These are phyloP conservation scores for Gyrodactylus salaris DNA, from an alignment of 1,140 invertebrate species.

Conservation along the genomic window DNA sequence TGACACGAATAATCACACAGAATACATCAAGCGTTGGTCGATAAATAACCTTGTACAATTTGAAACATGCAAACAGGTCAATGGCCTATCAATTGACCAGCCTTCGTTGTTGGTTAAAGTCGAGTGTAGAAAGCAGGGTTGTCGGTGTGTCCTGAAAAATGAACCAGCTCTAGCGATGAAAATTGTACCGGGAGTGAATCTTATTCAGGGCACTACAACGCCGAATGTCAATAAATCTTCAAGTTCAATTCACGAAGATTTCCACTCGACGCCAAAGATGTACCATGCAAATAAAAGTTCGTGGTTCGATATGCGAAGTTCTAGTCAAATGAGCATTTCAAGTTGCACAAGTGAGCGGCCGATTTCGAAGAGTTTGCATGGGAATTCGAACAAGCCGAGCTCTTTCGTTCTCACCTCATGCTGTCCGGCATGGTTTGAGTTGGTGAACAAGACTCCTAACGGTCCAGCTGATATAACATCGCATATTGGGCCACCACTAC, in stretches of 20 bases:
- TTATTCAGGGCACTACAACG: background rate
- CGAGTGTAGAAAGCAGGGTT: background rate
- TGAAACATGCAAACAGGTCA: background rate
- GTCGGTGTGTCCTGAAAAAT: conserved; percentile 4
- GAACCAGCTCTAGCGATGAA: conserved; percentile 1
- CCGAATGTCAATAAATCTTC: background rate
- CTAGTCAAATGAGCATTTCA: background rate
- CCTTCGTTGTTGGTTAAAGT: background rate
- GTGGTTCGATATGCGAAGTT: background rate
- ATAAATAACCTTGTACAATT: background rate
- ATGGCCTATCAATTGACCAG: background rate
- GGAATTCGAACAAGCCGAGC: background rate
- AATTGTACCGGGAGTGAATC: background rate
- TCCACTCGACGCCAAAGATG: background rate
- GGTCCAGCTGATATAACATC: background rate
- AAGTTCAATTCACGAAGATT: background rate
- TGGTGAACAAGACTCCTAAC: background rate
- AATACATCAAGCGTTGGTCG: background rate
- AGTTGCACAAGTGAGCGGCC: background rate
- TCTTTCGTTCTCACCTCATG: background rate
- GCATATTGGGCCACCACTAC: background rate
- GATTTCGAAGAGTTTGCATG: too few species aligned
- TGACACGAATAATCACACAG: background rate
- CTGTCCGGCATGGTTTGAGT: background rate
- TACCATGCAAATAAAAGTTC: too few species aligned